Conservation (phyloP, 30 jellyfish, hydroid and myxozoan genomes). For the Clytia hemisphaerica region DNA sequence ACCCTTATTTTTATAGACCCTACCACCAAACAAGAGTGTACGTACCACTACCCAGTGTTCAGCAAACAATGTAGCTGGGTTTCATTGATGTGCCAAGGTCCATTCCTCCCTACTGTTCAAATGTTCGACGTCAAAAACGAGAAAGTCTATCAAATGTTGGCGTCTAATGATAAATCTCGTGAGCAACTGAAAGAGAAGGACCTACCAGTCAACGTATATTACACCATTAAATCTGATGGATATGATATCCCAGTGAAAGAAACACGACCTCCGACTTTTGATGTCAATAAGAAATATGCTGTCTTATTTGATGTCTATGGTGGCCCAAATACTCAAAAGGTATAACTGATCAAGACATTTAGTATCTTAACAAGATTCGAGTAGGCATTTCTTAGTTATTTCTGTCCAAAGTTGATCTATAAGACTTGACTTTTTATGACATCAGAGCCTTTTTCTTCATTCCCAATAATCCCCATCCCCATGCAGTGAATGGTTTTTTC, state of each 20-base stretch:
- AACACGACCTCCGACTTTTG: slow-evolving; percentile 50
- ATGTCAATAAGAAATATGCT: slow-evolving; percentile 44
- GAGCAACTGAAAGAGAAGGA: slow-evolving; percentile 14
- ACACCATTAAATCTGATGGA: slow-evolving; percentile 52
- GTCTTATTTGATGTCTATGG: slow-evolving; percentile 78
- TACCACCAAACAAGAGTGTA: slow-evolving; percentile 31
- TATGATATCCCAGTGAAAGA: slow-evolving; percentile 61
- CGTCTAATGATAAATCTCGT: slow-evolving; percentile 20
- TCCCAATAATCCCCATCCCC: too few relatives aligned
- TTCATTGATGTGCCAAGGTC: slow-evolving; percentile 51
- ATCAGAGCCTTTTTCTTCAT: too few relatives aligned
- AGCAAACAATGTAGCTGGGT: slow-evolving; percentile 76
- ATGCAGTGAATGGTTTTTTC: too few relatives aligned
- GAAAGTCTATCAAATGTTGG: background rate
- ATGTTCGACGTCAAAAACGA: slow-evolving; percentile 17
- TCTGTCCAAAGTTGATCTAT: background rate
- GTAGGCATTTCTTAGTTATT: background rate
- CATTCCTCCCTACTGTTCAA: slow-evolving; percentile 34
- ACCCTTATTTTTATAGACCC: slow-evolving; percentile 14
- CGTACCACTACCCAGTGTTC: slow-evolving; percentile 42
- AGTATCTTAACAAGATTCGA: too few relatives aligned
- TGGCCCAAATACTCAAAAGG: slow-evolving; percentile 98
- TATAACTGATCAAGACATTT: too few relatives aligned
- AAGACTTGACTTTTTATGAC: background rate
- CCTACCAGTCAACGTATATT: slow-evolving; percentile 35